Conservation (phyloP, 2,888 invertebrate species). For the Agrypnus murinus region DNA sequence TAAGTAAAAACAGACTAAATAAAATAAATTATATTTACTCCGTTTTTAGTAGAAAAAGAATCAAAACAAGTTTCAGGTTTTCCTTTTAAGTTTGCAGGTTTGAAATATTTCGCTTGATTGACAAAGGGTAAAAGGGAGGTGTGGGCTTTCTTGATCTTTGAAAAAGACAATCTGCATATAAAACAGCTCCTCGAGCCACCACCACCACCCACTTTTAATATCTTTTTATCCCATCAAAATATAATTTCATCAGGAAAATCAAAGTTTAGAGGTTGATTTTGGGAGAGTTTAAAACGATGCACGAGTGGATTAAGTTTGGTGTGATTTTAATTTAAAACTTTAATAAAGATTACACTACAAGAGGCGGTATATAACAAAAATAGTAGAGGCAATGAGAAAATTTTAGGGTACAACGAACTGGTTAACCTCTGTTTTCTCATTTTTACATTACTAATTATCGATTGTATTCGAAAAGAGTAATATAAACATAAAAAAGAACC, state of each 20-base stretch:
- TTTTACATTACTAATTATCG: constrained; percentile 15
- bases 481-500: neutral
- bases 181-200: neutral
- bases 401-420: no score
- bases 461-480: constrained; percentile 1
- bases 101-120: constrained; percentile 11
- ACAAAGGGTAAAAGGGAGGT: constrained; percentile 8
- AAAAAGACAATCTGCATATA: constrained; percentile 13
- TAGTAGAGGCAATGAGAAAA: no score
- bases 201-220: constrained; percentile 17
- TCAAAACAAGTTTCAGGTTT: no score
- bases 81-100: no score
- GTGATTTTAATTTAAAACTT: no score
- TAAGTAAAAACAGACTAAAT: no score
- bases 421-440: no score
- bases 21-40: no score
- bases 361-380: no score
- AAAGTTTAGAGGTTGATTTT: constrained; percentile 23
- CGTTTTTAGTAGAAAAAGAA: no score
- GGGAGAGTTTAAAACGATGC: neutral
- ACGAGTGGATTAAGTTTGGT: no score
- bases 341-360: no score
- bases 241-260: neutral
- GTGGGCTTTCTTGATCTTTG: constrained; percentile 6
- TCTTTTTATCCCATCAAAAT: neutral